These are phyloP conservation scores for Marmota monax DNA, from an alignment of 2,113 vertebrate genomes.

Conservation along the genomic window DNA sequence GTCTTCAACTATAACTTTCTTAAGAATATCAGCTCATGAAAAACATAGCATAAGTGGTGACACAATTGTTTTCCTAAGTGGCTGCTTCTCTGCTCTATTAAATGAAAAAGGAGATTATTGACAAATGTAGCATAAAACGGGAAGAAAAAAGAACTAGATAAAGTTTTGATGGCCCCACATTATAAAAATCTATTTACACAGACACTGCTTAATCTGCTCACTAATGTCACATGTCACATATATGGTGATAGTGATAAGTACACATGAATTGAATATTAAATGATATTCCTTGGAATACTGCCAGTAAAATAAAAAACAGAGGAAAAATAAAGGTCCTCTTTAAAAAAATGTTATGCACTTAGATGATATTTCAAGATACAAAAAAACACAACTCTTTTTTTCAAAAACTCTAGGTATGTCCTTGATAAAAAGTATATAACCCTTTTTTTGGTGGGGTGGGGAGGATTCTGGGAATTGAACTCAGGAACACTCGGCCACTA, in stretches of 20 bases:
- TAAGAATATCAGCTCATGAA: not conserved
- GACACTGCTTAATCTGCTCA: not conserved
- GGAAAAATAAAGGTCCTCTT: not conserved
- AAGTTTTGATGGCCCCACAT: not conserved
- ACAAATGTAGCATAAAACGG: not conserved
- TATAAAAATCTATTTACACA: not conserved
- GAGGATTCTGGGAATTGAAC: too few species aligned
- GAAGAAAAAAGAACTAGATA: not conserved
- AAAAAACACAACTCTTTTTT: too few species aligned
- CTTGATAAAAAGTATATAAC: not conserved
- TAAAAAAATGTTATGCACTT: not conserved
- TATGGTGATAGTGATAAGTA: not conserved
- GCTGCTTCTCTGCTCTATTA: not conserved
- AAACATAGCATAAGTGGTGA: not conserved
- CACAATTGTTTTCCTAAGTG: not conserved
- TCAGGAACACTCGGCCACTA: too few species aligned
- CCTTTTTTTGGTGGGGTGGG: too few species aligned
- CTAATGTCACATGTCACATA: not conserved
- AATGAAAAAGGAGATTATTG: not conserved
- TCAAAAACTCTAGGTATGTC: not conserved
- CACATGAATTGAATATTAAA: not conserved
- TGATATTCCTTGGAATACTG: not conserved
- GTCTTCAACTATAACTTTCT: not conserved
- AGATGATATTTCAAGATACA: not conserved
- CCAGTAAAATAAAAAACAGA: slow-evolving; percentile 15